Evolutionary conservation across 2,113 vertebrate genomes (phyloP).

Genomic region (Cryptoleucopteryx plumbea): DNA sequence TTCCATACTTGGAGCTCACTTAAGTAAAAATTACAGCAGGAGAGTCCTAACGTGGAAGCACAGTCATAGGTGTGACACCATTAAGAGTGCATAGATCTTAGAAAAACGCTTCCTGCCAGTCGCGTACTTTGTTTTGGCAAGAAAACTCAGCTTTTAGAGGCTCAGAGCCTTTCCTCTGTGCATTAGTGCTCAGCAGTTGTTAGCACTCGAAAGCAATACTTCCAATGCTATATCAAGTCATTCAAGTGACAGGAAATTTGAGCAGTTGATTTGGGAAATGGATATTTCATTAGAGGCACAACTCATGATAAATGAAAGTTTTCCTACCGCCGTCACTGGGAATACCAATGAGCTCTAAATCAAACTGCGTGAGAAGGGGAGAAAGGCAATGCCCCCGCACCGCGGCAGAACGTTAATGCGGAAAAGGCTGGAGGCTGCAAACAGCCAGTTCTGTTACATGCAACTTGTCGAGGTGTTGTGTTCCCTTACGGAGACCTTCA

Average conservation of each 20-base stretch:
- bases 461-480: fast-evolving
- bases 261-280: conserved; percentile 1
- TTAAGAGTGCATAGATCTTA: fast-evolving
- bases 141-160: neutral
- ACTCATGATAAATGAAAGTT: neutral
- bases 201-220: neutral
- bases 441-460: fast-evolving
- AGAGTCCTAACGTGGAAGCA: fast-evolving
- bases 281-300: neutral
- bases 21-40: neutral
- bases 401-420: fast-evolving
- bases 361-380: neutral
- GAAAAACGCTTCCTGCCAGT: neutral
- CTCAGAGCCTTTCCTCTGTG: neutral
- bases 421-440: neutral
- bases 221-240: neutral
- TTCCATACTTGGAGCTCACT: neutral
- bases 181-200: neutral
- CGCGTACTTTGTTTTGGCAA: neutral
- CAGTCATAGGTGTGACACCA: neutral
- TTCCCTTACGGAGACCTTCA: fast-evolving
- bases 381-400: fast-evolving
- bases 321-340: neutral
- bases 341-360: neutral
- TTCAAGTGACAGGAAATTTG: neutral